A percentile compares a stretch with the other conserved stretches of the same genome.
phyloP scores from a whole-genome alignment of 2,888 invertebrate genomes.

The Apamea monoglypha region DNA sequence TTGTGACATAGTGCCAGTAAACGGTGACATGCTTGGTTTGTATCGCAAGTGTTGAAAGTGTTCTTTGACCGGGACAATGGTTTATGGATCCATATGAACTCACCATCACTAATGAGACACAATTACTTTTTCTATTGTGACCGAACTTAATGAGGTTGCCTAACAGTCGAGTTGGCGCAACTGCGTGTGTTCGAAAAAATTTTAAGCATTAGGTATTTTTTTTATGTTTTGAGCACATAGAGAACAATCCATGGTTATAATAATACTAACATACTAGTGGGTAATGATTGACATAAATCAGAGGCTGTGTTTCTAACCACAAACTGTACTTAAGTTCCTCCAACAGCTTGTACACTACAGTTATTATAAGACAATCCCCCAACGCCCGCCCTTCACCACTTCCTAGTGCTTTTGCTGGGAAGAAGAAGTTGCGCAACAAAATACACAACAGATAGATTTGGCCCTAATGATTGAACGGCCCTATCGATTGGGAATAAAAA shows the following conservation, averaged over 20 bases:
- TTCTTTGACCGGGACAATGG: not conserved
- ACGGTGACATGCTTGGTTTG: not conserved
- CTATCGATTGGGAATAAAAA: not conserved
- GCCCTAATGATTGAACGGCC: not conserved
- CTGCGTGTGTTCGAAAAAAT: not conserved
- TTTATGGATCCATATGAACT: not conserved
- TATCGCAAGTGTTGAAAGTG: not conserved
- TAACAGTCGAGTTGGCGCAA: not conserved
- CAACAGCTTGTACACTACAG: not conserved
- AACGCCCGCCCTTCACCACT: not conserved
- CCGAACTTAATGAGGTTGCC: not conserved
- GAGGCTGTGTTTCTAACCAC: slow-evolving; percentile 8
- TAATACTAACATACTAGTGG: not conserved
- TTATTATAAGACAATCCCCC: not conserved
- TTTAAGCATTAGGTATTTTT: not conserved
- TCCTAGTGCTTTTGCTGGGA: not conserved
- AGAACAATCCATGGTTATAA: not conserved
- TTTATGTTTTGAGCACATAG: not conserved
- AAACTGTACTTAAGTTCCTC: not conserved
- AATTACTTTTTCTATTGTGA: not conserved
- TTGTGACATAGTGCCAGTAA: not conserved
- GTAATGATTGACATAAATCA: not conserved
- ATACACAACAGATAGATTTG: not conserved
- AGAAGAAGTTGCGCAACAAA: not conserved
- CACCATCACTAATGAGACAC: not conserved